Base-by-base conservation (phyloP, 2,113 vertebrate species). In the Silurus meridionalis region DNA sequence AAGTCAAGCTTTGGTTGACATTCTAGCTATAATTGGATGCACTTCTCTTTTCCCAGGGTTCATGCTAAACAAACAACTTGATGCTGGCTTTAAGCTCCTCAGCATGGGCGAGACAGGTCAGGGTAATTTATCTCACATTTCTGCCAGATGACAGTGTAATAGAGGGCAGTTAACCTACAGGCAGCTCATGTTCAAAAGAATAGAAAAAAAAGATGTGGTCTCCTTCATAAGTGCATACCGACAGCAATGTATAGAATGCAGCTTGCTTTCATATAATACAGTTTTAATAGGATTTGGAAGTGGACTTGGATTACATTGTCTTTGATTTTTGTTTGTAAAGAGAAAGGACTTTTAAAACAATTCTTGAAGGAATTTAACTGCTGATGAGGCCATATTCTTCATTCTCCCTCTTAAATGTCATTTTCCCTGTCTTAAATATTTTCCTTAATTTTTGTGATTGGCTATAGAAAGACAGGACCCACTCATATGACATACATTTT, bases 71-170 rank as follows among this genome's bases (percentile, higher is more conserved):
- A 46, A 67, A 37, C 71, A 88, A 46, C 4, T n/a, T 64, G 83
- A 52, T 52, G 23, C 69, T 75, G 57, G 69, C 21, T 53, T 61
- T 78, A 25, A 21, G 23, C n/a, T n/a, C 60, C 71, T 61, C 80
- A 37, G 87, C 46, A 57, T 87, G 66, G 67, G 57, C 28, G 80
- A 85, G 67, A 87, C 71, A 55, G 85, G 79, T 72, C 60, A 77
- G 37, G 46, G 67, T 77, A 82, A 88, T 90, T 88, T 80, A 83
- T 79, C 58, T 72, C 52, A 75, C 58, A 60, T 63, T 83, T 53
- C 67, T 37, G 55, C 79, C 74, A 83, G 83, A 69, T 71, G 55
- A 80, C 79, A 85, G 83, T 66, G 79, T 88, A 85, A 87, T 66
- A 80, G 79, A 87, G 28, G 67, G 71, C 83, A 79, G 58, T 84